These are phyloP conservation scores for Selene dorsalis DNA, from an alignment of 2,797 vertebrate genomes.

Conservation along the genomic window DNA sequence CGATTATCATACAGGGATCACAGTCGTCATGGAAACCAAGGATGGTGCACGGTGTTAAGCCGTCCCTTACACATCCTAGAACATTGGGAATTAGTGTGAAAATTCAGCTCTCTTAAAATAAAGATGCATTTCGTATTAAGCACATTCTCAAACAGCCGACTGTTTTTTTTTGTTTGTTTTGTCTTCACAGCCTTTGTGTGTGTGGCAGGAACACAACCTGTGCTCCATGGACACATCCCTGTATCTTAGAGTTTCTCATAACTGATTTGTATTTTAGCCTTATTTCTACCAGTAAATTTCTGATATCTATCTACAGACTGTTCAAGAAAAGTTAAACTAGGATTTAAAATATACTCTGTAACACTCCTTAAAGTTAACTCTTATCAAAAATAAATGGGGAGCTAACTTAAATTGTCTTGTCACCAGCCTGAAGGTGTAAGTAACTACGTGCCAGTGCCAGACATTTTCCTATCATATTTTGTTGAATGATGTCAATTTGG, in stretches of 20 bases:
- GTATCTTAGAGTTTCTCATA: neutral
- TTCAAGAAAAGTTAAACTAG: neutral
- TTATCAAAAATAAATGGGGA: neutral
- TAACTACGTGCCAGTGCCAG: conserved; percentile 15
- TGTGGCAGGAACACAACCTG: neutral
- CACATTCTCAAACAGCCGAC: neutral
- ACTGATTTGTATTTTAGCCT: neutral
- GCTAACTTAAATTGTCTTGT: neutral
- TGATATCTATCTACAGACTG: neutral
- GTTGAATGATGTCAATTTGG: conserved; percentile 5
- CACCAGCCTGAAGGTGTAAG: conserved; percentile 21
- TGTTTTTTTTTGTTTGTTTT: neutral
- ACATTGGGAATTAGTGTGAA: conserved; percentile 82
- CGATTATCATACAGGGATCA: conserved; percentile 83
- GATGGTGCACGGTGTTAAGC: conserved; percentile 76
- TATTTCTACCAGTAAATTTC: neutral
- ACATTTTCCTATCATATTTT: conserved; percentile 14
- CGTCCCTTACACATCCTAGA: conserved; percentile 77
- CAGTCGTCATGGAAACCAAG: conserved; percentile 86
- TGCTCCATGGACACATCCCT: too few relatives aligned
- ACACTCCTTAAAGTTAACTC: neutral
- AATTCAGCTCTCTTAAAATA: conserved; percentile 75
- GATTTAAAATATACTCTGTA: neutral
- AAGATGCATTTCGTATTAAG: conserved; percentile 42
- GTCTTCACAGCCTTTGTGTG: neutral